These are phyloP conservation scores for Nesometra sesokonis DNA, from an alignment of 35 echinoderm and acorn worm species.

Conservation along the genomic window DNA sequence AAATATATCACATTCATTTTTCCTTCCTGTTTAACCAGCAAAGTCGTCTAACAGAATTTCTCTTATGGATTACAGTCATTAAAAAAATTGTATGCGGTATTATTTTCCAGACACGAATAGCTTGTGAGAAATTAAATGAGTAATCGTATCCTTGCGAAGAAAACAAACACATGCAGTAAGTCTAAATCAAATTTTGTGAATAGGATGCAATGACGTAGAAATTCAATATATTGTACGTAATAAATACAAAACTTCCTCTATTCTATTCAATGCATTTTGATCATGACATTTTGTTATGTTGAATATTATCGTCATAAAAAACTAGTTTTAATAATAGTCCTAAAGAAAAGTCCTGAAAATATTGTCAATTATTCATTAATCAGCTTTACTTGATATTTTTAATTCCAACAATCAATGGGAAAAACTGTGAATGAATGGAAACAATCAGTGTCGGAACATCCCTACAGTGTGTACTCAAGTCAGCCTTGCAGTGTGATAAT, in stretches of 20 bases:
- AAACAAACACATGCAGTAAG: background rate
- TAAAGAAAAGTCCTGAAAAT: too few relatives aligned
- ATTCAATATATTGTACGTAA: background rate
- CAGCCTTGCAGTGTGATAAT: too few relatives aligned
- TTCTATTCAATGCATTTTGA: too few relatives aligned
- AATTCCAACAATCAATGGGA: too few relatives aligned
- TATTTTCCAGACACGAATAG: background rate
- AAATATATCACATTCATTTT: background rate
- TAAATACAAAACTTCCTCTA: background rate
- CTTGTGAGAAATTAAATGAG: background rate
- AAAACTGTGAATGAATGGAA: too few relatives aligned
- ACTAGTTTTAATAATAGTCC: too few relatives aligned
- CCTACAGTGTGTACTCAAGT: too few relatives aligned
- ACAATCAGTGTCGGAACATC: too few relatives aligned
- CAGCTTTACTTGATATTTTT: too few relatives aligned
- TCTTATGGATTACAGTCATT: background rate
- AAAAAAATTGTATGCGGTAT: background rate
- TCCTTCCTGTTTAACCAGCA: background rate
- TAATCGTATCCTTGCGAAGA: background rate
- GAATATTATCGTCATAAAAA: too few relatives aligned
- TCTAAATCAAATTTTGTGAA: background rate
- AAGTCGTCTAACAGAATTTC: background rate
- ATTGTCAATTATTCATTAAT: too few relatives aligned
- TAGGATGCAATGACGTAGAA: background rate
- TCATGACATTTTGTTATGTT: too few relatives aligned